Base-by-base conservation (phyloP, 1,140 invertebrate genomes). In the Cylas formicarius region DNA sequence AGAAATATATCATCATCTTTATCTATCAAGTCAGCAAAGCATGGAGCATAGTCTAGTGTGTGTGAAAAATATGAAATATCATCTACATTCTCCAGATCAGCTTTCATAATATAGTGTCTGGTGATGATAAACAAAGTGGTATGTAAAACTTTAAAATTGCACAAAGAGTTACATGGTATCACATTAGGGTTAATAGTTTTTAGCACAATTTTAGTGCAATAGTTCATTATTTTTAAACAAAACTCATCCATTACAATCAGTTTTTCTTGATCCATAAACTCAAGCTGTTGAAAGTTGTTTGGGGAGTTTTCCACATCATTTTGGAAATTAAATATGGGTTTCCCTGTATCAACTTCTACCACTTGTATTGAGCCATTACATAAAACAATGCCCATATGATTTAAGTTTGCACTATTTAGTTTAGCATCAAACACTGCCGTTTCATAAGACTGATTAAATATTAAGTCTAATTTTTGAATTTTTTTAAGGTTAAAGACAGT, bases 61-160 rank as follows among this genome's bases (percentile, higher is more conserved):
- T 48, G 45, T n/a, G 45, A 20, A 41, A 34, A 48, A n/a, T 17
- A 31, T 34, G 24, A 29, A 17, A 34, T n/a, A 23, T 34, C 10
- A 27, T 48, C 21, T 9, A 33, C 9, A 4, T 41, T 9, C 7
- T 41, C 21, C 13, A 41, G 28, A 35, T 41, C 45, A 23, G 26
- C 21, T 48, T 34, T 41, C 16, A 48, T 35, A 7, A 41, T 11
- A 41, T 48, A 48, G 24, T 48, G 45, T 34, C 18, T 28, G 8
- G 45, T 41, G 8, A 20, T n/a, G 8, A 48, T 24, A 2, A 41
- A 26, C 14, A 48, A 35, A 16, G 20, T 20, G 3, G 33, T 14
- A 21, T 41, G 14, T 6, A 34, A 10, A 14, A 34, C 5, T 27
- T 20, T 41, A 6, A 41, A 35, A 13, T 13, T 48, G 10, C 28